phyloP scores from a whole-genome alignment of 2,888 invertebrate genomes.

The Conus canariensis region DNA sequence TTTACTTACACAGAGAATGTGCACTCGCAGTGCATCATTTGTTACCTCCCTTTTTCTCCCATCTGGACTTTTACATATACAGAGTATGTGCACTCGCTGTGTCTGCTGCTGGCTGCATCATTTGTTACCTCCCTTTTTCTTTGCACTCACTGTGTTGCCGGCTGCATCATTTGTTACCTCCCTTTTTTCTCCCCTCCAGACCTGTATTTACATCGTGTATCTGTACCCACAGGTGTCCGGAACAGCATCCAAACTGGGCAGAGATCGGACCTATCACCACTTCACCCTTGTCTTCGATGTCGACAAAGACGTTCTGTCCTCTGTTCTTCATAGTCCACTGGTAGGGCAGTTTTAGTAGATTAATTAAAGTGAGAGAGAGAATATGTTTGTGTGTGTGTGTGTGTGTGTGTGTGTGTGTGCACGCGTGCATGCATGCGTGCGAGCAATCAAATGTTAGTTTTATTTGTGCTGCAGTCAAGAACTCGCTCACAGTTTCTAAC shows the following conservation, averaged over 20 bases:
- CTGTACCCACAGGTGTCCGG: constrained; percentile 88
- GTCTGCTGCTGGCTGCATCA: too few relatives aligned
- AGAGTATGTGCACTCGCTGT: too few relatives aligned
- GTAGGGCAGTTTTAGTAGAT: constrained; percentile 46
- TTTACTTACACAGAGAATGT: too few relatives aligned
- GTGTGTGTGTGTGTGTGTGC: not conserved
- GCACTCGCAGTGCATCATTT: not conserved
- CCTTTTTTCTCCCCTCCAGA: too few relatives aligned
- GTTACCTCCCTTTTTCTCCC: too few relatives aligned
- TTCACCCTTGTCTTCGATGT: constrained; percentile 95
- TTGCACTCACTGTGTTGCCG: not conserved
- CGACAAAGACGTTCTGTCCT: constrained; percentile 62
- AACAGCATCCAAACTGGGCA: constrained; percentile 94
- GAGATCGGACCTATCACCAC: constrained; percentile 96
- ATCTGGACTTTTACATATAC: too few relatives aligned
- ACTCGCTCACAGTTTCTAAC: too few relatives aligned
- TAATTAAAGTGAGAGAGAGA: not conserved
- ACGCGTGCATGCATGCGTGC: not conserved
- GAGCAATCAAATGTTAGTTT: not conserved
- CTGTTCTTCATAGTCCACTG: constrained; percentile 59
- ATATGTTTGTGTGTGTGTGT: too few relatives aligned
- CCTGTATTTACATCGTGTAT: not conserved
- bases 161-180: not conserved
- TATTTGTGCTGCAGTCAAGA: not conserved
- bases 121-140: too few relatives aligned